Conservation (phyloP, 2,113 vertebrate species). For the Hippocampus guttulatus region DNA sequence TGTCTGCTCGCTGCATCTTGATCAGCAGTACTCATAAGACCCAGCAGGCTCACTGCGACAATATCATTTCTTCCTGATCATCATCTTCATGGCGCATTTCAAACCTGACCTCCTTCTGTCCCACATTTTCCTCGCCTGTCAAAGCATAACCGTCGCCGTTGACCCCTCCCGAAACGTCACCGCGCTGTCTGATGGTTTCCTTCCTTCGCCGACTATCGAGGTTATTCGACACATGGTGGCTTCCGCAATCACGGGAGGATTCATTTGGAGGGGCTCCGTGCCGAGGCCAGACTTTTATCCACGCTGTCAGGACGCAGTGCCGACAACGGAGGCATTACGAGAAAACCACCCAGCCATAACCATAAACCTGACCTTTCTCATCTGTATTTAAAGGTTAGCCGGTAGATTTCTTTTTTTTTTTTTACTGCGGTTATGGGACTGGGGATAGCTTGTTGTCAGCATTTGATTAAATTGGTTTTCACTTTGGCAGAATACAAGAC, state of each 20-base stretch:
- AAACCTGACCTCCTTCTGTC: slow-evolving; percentile 39
- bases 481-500: slow-evolving; percentile 34
- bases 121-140: slow-evolving; percentile 38
- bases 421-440: slow-evolving; percentile 34
- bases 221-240: slow-evolving; percentile 43
- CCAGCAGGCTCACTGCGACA: slow-evolving; percentile 23
- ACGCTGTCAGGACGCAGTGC: slow-evolving; percentile 24
- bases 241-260: slow-evolving; percentile 40
- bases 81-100: slow-evolving; percentile 32
- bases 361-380: slow-evolving; percentile 43
- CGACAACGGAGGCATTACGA: slow-evolving; percentile 34
- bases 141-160: slow-evolving; percentile 13
- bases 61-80: slow-evolving; percentile 33
- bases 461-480: slow-evolving; percentile 38
- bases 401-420: slow-evolving; percentile 14
- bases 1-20: slow-evolving; percentile 32
- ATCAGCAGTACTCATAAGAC: slow-evolving; percentile 53
- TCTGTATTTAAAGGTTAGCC: slow-evolving; percentile 51
- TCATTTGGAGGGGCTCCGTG: slow-evolving; percentile 31
- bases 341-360: slow-evolving; percentile 37
- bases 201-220: slow-evolving; percentile 34
- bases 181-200: slow-evolving; percentile 30
- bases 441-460: slow-evolving; percentile 26
- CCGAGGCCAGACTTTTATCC: slow-evolving; percentile 43
- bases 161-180: slow-evolving; percentile 29